These are phyloP conservation scores for Enteromius radiatus DNA, from an alignment of 2,797 vertebrate species.

Conservation along the genomic window DNA sequence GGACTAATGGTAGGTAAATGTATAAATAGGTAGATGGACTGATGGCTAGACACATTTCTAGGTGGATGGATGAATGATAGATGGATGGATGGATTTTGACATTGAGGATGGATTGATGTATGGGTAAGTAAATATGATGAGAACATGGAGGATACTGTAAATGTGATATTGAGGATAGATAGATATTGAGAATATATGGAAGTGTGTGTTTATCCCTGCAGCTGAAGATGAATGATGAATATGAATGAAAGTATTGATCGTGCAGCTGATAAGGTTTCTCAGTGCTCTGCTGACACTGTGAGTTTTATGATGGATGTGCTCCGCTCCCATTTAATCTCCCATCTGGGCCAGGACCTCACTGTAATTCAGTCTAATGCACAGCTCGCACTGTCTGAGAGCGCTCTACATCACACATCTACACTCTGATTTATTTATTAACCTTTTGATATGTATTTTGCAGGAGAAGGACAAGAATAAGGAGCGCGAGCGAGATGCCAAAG, in stretches of 20 bases:
- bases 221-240: slow-evolving; percentile 6
- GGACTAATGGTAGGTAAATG: rapidly evolving
- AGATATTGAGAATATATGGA: neutral
- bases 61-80: neutral
- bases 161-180: neutral
- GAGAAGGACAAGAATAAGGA: slow-evolving; percentile 87
- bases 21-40: rapidly evolving
- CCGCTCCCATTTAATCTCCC: slow-evolving; percentile 16
- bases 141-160: neutral
- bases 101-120: neutral
- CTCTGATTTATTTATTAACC: neutral
- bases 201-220: neutral
- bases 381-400: neutral
- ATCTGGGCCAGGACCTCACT: neutral
- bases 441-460: slow-evolving; percentile 61
- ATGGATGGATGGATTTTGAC: neutral
- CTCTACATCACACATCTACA: neutral
- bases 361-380: slow-evolving; percentile 25
- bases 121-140: neutral
- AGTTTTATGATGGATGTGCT: slow-evolving; percentile 32
- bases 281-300: slow-evolving; percentile 1
- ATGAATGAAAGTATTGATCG: slow-evolving; percentile 28
- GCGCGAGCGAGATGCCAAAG: slow-evolving; percentile 84
- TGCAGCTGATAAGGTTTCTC: slow-evolving; percentile 25
- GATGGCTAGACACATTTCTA: neutral